Conservation (phyloP, 2,888 invertebrate genomes). For the Nephrotoma flavescens region DNA sequence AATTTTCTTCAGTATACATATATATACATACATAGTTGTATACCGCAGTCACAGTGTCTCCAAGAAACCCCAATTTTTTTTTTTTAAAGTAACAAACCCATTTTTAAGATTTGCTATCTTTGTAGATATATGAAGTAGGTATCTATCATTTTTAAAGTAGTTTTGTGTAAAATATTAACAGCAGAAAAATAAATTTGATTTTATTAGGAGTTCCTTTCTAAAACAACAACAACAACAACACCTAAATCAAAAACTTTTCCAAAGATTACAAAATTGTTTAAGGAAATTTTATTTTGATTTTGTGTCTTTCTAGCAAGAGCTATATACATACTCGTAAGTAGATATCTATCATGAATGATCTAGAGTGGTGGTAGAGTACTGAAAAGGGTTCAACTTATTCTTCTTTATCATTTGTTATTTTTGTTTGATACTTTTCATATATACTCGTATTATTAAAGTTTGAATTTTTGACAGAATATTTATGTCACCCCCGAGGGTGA, state of each 20-base stretch:
- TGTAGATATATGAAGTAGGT: not conserved
- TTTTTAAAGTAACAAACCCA: not conserved
- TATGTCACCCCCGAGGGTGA: not conserved
- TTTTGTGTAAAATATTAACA: not conserved
- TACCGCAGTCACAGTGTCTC: not conserved
- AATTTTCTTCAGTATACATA: not conserved
- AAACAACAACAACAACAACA: not conserved
- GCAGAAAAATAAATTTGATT: not conserved
- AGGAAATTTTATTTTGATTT: not conserved
- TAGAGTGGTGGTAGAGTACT: not conserved
- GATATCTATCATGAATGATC: not conserved
- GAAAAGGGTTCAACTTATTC: not conserved
- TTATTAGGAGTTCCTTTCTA: not conserved
- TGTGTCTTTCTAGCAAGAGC: not conserved
- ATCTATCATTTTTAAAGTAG: not conserved
- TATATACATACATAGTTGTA: too few relatives aligned
- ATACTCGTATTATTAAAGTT: not conserved
- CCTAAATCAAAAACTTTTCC: not conserved
- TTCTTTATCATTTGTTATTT: not conserved
- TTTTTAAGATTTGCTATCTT: not conserved
- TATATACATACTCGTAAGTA: not conserved
- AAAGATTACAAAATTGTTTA: not conserved
- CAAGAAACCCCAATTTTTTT: not conserved
- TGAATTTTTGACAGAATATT: not conserved
- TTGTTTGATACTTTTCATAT: not conserved